A percentile compares a stretch with the other conserved stretches of the same genome.
Evolutionary conservation across 2,113 vertebrate species (phyloP).

Genomic region (Cricetomys ansorgei): DNA sequence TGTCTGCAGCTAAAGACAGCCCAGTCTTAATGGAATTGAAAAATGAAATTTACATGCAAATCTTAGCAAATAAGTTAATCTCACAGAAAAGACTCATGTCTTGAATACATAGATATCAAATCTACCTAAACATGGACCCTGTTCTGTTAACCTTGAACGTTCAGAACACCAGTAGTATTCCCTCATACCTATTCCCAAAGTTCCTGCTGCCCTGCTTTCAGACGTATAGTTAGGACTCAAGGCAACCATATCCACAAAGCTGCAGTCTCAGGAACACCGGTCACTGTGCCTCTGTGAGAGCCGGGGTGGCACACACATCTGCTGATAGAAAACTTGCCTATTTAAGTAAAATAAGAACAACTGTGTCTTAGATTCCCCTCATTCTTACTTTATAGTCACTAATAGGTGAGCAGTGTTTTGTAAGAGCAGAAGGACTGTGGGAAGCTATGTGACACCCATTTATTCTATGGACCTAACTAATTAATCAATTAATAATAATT

Average conservation of each 20-base stretch:
- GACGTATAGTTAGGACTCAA: not conserved
- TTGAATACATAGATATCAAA: conserved; percentile 1
- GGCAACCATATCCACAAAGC: not conserved
- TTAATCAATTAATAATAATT: too few species aligned
- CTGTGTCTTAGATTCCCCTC: not conserved
- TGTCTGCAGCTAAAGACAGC: conserved; percentile 5
- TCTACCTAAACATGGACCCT: not conserved
- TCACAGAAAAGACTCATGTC: not conserved
- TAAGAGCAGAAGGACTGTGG: not conserved
- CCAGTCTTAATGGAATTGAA: conserved; percentile 35
- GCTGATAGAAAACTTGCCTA: not conserved
- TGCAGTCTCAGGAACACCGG: not conserved
- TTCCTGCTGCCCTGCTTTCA: not conserved
- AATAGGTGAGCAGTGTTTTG: not conserved
- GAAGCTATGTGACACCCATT: not conserved
- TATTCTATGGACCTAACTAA: not conserved
- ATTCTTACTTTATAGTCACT: conserved; percentile 45
- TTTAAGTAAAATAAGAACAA: not conserved
- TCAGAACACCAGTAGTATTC: not conserved
- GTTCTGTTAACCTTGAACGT: not conserved
- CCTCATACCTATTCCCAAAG: not conserved
- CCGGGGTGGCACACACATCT: not conserved
- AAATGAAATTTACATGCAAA: not conserved
- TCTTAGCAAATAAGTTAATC: conserved; percentile 22
- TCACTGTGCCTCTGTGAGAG: not conserved